These are phyloP conservation scores for Lucilia sericata DNA, from an alignment of 1,140 invertebrate species.

Conservation along the genomic window DNA sequence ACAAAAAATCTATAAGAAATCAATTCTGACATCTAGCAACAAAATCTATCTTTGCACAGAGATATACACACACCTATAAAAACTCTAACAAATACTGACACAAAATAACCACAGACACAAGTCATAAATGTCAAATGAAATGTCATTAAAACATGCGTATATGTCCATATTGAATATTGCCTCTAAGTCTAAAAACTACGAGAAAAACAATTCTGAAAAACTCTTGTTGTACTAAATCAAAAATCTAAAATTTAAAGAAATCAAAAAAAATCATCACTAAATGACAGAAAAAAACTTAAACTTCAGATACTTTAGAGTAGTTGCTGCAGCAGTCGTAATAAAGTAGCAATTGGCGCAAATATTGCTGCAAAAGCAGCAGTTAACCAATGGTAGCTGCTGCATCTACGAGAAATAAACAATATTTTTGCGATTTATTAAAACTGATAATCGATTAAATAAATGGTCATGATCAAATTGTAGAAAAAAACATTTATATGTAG, in stretches of 20 bases:
- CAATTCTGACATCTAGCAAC: constrained; percentile 30
- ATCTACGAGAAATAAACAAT: constrained; percentile 52
- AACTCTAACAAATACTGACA: background rate
- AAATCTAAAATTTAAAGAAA: background rate
- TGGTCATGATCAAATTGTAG: constrained; percentile 13
- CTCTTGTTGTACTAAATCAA: constrained; percentile 33
- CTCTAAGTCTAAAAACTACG: background rate
- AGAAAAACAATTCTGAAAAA: constrained; percentile 24
- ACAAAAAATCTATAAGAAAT: constrained; percentile 25
- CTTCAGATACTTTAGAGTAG: background rate
- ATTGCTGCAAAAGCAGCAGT: background rate
- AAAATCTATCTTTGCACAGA: background rate
- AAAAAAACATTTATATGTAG: background rate
- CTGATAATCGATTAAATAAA: constrained; percentile 65
- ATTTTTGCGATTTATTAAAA: constrained; percentile 60
- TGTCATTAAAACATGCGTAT: constrained; percentile 49
- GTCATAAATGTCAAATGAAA: constrained; percentile 50
- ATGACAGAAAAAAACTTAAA: background rate
- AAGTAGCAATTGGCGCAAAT: background rate
- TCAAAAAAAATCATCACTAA: background rate
- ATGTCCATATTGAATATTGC: constrained; percentile 45
- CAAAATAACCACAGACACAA: constrained; percentile 30
- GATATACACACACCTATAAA: background rate
- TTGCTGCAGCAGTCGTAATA: no score
- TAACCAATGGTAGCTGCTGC: no score